These are phyloP conservation scores for Drosophila mayri DNA, from an alignment of 1,140 invertebrate species.

Conservation along the genomic window DNA sequence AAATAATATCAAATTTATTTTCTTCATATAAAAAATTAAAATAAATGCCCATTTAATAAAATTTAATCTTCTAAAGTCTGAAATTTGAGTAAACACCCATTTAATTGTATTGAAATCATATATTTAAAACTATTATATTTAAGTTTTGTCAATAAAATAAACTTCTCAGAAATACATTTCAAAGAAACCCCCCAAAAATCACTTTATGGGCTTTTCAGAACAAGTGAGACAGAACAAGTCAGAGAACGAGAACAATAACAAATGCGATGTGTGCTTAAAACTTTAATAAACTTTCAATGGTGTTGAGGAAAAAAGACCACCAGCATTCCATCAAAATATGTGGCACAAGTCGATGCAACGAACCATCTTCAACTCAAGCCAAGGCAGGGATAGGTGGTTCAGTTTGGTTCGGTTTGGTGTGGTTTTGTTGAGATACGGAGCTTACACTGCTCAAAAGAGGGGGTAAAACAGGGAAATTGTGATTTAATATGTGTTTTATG, in stretches of 20 bases:
- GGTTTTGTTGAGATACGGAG: slow-evolving; percentile 16
- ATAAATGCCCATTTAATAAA: background rate
- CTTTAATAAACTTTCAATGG: slow-evolving; percentile 53
- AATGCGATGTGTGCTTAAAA: slow-evolving; percentile 41
- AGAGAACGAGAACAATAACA: slow-evolving; percentile 22
- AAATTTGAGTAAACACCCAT: background rate
- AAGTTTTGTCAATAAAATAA: slow-evolving; percentile 6
- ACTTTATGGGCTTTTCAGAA: slow-evolving; percentile 39
- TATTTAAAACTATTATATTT: slow-evolving; percentile 9
- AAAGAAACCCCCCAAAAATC: slow-evolving; percentile 5
- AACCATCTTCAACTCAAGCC: slow-evolving; percentile 45
- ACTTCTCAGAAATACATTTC: slow-evolving; percentile 7
- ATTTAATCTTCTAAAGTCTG: background rate
- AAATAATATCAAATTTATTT: background rate
- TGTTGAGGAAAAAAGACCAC: slow-evolving; percentile 19
- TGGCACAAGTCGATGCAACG: slow-evolving; percentile 58
- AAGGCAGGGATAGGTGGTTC: slow-evolving; percentile 32
- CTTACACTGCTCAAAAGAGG: slow-evolving; percentile 12
- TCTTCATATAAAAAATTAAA: background rate
- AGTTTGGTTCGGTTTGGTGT: slow-evolving; percentile 28
- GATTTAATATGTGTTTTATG: too few species aligned
- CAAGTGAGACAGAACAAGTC: slow-evolving; percentile 9
- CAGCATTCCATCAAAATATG: slow-evolving; percentile 67
- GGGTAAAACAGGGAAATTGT: too few species aligned
- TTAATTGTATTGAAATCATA: background rate